Evolutionary conservation across 1,140 invertebrate genomes (phyloP).

Genomic region (Neomicropteryx cornuta): DNA sequence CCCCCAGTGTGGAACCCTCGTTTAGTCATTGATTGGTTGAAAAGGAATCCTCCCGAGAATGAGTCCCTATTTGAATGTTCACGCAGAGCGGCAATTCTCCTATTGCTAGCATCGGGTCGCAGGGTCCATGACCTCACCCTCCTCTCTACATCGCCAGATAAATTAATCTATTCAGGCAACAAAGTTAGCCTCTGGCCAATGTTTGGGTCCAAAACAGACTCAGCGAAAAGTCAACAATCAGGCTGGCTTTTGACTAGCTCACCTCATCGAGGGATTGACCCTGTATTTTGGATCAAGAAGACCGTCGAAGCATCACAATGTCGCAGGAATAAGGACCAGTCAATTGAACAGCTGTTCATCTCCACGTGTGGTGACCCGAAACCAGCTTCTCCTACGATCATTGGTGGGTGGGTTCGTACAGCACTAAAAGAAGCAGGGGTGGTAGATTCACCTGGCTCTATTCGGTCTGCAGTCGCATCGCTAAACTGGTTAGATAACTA

Average conservation of each 20-base stretch:
- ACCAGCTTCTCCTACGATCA: conserved; percentile 19
- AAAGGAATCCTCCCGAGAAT: conserved; percentile 4
- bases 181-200: conserved; percentile 18
- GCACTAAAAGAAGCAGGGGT: conserved; percentile 16
- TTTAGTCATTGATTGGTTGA: conserved; percentile 12
- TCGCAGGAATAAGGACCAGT: not conserved
- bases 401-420: conserved; percentile 21
- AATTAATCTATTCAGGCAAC: conserved; percentile 12
- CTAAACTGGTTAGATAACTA: conserved; percentile 17
- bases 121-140: conserved; percentile 24
- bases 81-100: conserved; percentile 12
- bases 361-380: conserved; percentile 13
- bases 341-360: conserved; percentile 15
- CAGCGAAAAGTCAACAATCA: conserved; percentile 17
- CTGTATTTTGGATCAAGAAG: conserved; percentile 13
- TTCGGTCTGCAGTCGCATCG: conserved; percentile 20
- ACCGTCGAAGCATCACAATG: conserved; percentile 1
- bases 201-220: conserved; percentile 25
- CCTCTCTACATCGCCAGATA: conserved; percentile 10
- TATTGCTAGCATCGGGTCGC: conserved; percentile 22
- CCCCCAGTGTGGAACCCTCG: conserved; percentile 10
- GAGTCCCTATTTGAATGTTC: conserved; percentile 17
- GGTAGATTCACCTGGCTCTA: conserved; percentile 17
- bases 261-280: conserved; percentile 12
- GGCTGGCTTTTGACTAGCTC: conserved; percentile 17